Base-by-base conservation (phyloP, 1,140 invertebrate genomes). In the Bicyclus anynana region DNA sequence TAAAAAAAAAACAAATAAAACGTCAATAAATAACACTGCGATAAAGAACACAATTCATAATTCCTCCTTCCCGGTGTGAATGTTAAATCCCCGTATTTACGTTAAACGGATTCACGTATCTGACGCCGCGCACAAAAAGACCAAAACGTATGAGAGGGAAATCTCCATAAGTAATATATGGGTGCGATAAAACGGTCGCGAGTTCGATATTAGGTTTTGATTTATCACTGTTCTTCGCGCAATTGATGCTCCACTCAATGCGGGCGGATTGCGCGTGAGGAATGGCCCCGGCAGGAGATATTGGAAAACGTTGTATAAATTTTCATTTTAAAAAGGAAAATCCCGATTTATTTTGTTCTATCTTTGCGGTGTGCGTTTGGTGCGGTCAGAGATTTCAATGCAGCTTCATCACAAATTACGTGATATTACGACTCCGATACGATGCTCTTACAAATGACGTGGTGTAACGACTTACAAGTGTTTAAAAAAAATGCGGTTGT, bases 111-210 rank as follows among this genome's bases (percentile, higher is more conserved):
- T 44, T 44, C 20, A 44, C 12, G 40, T 6, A n/a, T 1, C 12
- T 20, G 40, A 5, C 12, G 9, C 40, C 16, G 16, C 16, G 12
- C 16, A 44, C 17, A 44, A 44, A 44, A 44, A 44, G 40, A 44
- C 40, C 40, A 20, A 44, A 44, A 47, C 5, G 20, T 26, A 26
- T 16, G 21, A 26, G 37, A 13, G 44, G n/a, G 44, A 66, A 57
- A 74, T 69, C 68, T 62, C 62, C 64, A 55, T 65, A 60, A 62
- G 66, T 65, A 65, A 65, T 62, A 61, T 65, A 65, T 68, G 40
- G 66, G 33, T 16, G 62, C 62, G 58, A 68, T 65, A 65, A 65
- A 60, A 58, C 55, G 59, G 53, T 46, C 59, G 55, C 56, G 55
- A 61, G 54, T 60, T 33, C 62, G 66, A 62, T 68, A 68, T 69